Percentiles rank a stretch among this genome's conserved stretches.
Conservation (phyloP, 2,113 vertebrate species). For the Myxocyprinus asiaticus region DNA sequence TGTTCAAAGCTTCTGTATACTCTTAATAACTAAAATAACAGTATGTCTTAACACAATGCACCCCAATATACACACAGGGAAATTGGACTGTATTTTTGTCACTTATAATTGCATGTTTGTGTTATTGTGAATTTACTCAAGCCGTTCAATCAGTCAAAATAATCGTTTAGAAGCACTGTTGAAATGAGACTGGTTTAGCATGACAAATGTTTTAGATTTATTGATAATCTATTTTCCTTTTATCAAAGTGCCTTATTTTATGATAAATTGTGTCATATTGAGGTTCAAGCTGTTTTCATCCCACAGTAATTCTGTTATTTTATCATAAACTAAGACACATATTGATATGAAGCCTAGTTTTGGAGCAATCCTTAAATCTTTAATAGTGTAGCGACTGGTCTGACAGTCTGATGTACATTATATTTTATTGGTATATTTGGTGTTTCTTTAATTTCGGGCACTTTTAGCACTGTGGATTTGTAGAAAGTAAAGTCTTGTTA, state of each 20-base stretch:
- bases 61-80: too few species aligned
- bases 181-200: not conserved
- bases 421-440: too few species aligned
- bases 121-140: not conserved
- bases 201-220: not conserved
- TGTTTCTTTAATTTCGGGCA: too few species aligned
- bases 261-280: not conserved
- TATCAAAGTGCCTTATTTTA: too few species aligned
- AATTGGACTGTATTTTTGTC: not conserved
- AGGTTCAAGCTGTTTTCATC: not conserved
- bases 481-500: too few species aligned
- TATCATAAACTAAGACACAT: not conserved
- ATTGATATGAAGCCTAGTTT: too few species aligned
- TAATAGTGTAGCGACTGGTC: too few species aligned
- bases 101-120: not conserved
- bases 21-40: not conserved
- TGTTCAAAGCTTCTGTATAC: not conserved
- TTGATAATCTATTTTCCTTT: not conserved
- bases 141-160: not conserved
- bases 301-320: not conserved
- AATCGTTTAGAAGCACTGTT: not conserved
- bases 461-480: too few species aligned
- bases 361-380: too few species aligned
- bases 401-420: too few species aligned
- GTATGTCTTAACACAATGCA: not conserved